Conservation (phyloP, 2,113 vertebrate genomes). For the Neoarius graeffei region DNA sequence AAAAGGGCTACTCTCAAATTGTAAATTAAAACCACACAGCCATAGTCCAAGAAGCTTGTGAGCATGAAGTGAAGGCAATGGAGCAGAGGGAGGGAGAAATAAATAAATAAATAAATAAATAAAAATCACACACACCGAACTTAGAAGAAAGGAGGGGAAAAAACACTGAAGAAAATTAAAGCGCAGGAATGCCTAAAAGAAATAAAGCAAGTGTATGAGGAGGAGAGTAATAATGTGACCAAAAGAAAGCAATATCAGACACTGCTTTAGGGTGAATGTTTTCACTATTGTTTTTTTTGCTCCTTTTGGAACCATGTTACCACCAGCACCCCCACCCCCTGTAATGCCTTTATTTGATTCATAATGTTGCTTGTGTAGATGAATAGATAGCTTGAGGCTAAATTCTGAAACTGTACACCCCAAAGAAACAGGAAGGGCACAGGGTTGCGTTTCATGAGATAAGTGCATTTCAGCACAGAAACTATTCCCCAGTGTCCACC, state of each 20-base stretch:
- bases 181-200: neutral
- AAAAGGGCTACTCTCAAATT: constrained; percentile 33
- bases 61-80: neutral
- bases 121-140: neutral
- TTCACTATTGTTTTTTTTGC: neutral
- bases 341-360: constrained; percentile 35
- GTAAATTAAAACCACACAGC: constrained; percentile 42
- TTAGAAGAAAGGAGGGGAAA: neutral
- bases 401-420: constrained; percentile 3
- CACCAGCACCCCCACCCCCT: neutral
- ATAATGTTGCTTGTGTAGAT: constrained; percentile 31
- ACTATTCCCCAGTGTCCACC: neutral
- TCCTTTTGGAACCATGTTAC: constrained; percentile 36
- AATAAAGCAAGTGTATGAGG: neutral
- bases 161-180: neutral
- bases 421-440: neutral
- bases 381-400: constrained; percentile 15
- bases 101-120: too few species aligned
- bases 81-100: neutral
- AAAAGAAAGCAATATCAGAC: constrained; percentile 21
- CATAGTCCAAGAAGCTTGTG: constrained; percentile 1
- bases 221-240: constrained; percentile 11
- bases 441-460: neutral
- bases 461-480: neutral
- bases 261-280: constrained; percentile 15